phyloP scores from a whole-genome alignment of 53 echinoderm and acorn worm genomes.

The Zoroaster sp. region DNA sequence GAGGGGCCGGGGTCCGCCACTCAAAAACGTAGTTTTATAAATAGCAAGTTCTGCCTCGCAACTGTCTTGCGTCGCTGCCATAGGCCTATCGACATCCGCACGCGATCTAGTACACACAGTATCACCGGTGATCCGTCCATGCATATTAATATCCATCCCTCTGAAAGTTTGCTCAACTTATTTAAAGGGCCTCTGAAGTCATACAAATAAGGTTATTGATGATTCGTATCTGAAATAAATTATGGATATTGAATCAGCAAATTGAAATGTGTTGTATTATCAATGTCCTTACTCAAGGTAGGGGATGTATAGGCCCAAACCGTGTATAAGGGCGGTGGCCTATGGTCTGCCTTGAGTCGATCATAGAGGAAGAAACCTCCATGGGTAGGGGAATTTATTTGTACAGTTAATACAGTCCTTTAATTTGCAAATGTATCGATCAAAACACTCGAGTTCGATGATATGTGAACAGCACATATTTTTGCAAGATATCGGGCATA shows the following conservation, averaged over 20 bases:
- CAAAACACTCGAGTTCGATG: not conserved
- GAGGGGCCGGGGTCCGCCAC: slow-evolving; percentile 43
- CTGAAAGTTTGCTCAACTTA: not conserved
- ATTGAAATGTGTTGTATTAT: no score
- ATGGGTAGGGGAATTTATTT: no score
- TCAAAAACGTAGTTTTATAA: slow-evolving; percentile 47
- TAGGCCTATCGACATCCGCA: not conserved
- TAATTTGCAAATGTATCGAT: not conserved
- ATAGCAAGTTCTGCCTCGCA: slow-evolving; percentile 64
- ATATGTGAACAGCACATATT: not conserved
- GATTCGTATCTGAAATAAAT: no score
- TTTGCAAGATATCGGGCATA: no score
- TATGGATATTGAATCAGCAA: no score
- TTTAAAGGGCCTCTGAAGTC: not conserved
- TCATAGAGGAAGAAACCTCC: no score
- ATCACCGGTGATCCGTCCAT: not conserved
- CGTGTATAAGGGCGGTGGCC: no score
- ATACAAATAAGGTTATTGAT: no score
- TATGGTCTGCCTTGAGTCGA: no score
- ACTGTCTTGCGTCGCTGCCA: not conserved
- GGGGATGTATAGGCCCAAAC: no score
- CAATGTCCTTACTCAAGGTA: no score
- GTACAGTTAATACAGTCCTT: not conserved
- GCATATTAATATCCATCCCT: not conserved
- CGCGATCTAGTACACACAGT: not conserved